A percentile compares a stretch with the other conserved stretches of the same genome.
phyloP scores from a whole-genome alignment of 2,888 invertebrate species.

The Coenonympha arcania region DNA sequence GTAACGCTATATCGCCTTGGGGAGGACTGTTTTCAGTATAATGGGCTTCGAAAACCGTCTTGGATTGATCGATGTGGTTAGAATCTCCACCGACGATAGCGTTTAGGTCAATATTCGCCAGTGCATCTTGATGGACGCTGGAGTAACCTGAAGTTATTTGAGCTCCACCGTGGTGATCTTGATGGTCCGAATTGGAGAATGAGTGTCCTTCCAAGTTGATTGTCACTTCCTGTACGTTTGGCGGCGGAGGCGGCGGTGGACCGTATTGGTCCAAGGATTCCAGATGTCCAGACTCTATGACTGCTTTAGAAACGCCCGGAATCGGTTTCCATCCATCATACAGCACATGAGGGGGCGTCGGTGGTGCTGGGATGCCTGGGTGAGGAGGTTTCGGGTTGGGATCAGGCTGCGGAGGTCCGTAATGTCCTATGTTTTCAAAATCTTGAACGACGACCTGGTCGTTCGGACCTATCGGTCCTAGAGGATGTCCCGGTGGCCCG shows the following conservation, averaged over 20 bases:
- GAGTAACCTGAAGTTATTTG: constrained; percentile 61
- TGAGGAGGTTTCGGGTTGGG: constrained; percentile 76
- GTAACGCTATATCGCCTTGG: constrained; percentile 38
- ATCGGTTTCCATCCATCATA: constrained; percentile 93
- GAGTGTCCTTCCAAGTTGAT: constrained; percentile 45
- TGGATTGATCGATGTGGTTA: constrained; percentile 66
- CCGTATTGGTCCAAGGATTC: constrained; percentile 48
- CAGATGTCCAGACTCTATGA: constrained; percentile 36
- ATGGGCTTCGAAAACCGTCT: constrained; percentile 69
- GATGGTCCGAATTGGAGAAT: constrained; percentile 35
- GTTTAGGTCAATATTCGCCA: constrained; percentile 58
- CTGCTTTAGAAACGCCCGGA: constrained; percentile 75
- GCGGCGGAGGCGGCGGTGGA: constrained; percentile 46
- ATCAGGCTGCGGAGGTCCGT: constrained; percentile 76
- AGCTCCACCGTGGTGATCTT: constrained; percentile 41
- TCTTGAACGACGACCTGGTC: constrained; percentile 59
- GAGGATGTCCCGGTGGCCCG: constrained; percentile 61
- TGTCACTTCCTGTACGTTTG: constrained; percentile 43
- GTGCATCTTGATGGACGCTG: constrained; percentile 62
- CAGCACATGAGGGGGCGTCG: constrained; percentile 81
- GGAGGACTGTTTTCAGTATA: constrained; percentile 56
- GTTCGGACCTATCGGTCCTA: constrained; percentile 55
- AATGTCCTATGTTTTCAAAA: constrained; percentile 53
- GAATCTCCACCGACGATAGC: constrained; percentile 64
- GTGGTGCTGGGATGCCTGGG: constrained; percentile 81